Conservation (phyloP, 2,113 vertebrate genomes). For the Erythrocercus mccallii region DNA sequence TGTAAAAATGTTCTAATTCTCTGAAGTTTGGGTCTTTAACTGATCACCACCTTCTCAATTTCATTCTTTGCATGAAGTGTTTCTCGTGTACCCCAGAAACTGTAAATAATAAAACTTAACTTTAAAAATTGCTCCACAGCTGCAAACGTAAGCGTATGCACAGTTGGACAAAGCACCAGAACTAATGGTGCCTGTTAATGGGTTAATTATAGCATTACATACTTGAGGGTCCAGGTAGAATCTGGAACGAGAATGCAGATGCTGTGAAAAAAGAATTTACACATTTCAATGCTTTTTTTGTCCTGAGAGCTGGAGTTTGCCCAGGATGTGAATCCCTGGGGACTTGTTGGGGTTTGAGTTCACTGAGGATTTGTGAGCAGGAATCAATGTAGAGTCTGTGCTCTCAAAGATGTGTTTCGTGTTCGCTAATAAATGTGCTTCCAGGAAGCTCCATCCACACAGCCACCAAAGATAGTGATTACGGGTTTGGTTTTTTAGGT, state of each 20-base stretch:
- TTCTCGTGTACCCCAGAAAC: background rate
- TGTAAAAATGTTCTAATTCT: background rate
- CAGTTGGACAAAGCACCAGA: background rate
- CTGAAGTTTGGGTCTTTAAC: background rate
- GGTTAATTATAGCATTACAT: background rate
- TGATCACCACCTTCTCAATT: background rate
- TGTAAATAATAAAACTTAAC: background rate
- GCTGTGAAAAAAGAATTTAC: slow-evolving; percentile 50
- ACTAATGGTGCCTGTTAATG: background rate
- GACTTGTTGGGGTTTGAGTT: background rate
- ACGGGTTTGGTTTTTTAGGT: background rate
- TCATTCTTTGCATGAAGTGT: background rate
- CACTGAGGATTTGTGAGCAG: slow-evolving; percentile 25
- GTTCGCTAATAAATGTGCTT: slow-evolving; percentile 32
- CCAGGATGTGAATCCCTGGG: slow-evolving; percentile 45
- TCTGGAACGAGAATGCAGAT: background rate
- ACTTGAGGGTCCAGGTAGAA: background rate
- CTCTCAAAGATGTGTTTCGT: background rate
- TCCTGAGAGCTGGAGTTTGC: slow-evolving; percentile 50
- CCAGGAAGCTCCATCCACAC: background rate
- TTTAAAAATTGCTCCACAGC: background rate
- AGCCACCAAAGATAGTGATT: background rate
- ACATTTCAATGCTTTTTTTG: slow-evolving; percentile 68
- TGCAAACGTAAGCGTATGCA: background rate
- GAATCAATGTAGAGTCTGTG: slow-evolving; percentile 48